Percentiles rank a stretch among this genome's conserved stretches.
Conservation (phyloP, 2,888 invertebrate genomes). For the Harpalus rubripes region DNA sequence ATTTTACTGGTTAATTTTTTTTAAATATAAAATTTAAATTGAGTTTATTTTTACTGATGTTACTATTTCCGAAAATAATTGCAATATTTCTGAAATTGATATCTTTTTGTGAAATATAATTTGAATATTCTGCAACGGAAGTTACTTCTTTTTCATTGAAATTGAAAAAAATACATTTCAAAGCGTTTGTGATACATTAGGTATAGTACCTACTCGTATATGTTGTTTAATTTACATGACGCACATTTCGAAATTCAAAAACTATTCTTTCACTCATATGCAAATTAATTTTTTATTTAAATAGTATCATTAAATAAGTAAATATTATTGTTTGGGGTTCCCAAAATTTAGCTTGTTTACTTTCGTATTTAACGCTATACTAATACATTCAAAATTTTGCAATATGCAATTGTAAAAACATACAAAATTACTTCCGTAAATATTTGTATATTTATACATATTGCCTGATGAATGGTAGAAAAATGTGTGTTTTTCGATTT, state of each 20-base stretch:
- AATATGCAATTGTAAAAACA: not conserved
- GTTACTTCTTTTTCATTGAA: too few relatives aligned
- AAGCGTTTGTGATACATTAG: too few relatives aligned
- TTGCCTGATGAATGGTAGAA: not conserved
- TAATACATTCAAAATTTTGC: not conserved
- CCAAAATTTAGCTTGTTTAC: not conserved
- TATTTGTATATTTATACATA: not conserved
- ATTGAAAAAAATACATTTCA: too few relatives aligned
- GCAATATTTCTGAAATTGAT: too few relatives aligned
- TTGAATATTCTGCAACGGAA: too few relatives aligned
- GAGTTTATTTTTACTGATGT: too few relatives aligned
- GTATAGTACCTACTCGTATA: too few relatives aligned
- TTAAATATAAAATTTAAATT: too few relatives aligned
- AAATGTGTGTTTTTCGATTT: not conserved
- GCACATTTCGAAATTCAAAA: not conserved
- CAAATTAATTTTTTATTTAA: not conserved
- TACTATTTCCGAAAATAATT: too few relatives aligned
- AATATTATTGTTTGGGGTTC: not conserved
- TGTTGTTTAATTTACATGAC: not conserved
- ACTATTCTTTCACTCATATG: not conserved
- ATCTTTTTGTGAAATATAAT: too few relatives aligned
- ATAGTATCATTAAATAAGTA: not conserved
- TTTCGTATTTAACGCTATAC: not conserved
- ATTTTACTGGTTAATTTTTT: too few relatives aligned
- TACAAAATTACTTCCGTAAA: not conserved